Base-by-base conservation (phyloP, 2,888 invertebrate species). In the Linnaemya vulpina region DNA sequence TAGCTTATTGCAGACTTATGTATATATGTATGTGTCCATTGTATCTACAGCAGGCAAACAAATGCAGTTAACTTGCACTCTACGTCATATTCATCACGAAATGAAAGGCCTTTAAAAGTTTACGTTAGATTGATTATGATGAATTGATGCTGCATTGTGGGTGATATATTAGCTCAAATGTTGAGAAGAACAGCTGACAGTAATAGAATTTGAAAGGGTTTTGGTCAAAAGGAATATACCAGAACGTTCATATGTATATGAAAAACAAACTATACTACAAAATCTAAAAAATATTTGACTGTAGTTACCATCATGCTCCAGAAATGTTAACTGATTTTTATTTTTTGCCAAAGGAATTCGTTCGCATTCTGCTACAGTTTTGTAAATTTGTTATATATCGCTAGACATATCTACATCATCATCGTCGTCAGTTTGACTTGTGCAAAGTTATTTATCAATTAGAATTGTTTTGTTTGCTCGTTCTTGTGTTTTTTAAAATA, bases 151-250 rank as follows among this genome's bases (percentile, higher is more conserved):
- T 74, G 77, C 43, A 35, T 38, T 60, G 77, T 55, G 62, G 46
- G 63, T n/a, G 49, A n/a, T 60, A 73, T 7, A 35, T 67, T 65
- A 22, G 60, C 35, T 49, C 22, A 68, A 70, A 38, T 49, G 10
- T 11, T 9, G 20, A 30, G 10, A 49, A 63, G 46, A 73, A 68
- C 79, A 86, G 70, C 86, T 87, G 86, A 83, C 84, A 75, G 75
- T 86, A 84, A 87, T 84, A 82, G 87, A 81, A 78, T 80, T 84
- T 84, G 62, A 68, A 73, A 83, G 71, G 58, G 65, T 78, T 77
- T 58, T 40, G 38, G 25, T 30, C 10, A 60, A 20, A 53, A 1
- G 9, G 8, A 60, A 77, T 70, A 53, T 35, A 30, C 20, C 40
- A 22, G 9, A 71, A 43, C 43, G 71, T 17, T 30, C 51, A 63